Conservation (phyloP, 1,140 invertebrate species). For the Metopolophium dirhodum region DNA sequence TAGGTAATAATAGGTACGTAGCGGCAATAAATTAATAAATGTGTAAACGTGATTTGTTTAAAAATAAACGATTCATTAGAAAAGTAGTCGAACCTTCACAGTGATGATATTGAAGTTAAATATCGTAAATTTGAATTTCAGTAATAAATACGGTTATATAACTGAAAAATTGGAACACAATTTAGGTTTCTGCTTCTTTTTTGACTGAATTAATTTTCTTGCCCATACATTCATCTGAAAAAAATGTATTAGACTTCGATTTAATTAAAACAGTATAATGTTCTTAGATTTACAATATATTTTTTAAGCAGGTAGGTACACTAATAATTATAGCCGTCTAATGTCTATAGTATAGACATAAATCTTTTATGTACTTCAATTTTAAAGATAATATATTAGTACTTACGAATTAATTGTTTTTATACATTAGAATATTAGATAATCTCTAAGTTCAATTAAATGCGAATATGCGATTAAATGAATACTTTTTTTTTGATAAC, state of each 20-base stretch:
- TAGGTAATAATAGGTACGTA: background rate
- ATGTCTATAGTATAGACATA: background rate
- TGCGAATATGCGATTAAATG: background rate
- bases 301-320: background rate
- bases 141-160: no score
- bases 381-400: background rate
- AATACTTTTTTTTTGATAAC: background rate
- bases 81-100: background rate
- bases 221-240: background rate
- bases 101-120: background rate
- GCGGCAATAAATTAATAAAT: background rate
- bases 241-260: background rate
- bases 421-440: background rate
- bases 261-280: background rate
- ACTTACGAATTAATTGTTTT: background rate
- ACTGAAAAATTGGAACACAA: no score
- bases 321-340: background rate
- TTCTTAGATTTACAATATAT: background rate
- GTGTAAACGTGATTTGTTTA: background rate
- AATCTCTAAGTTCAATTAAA: background rate
- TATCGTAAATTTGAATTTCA: background rate
- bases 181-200: no score
- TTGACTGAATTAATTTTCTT: background rate
- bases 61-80: background rate
- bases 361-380: background rate